phyloP scores from a whole-genome alignment of 1,140 invertebrate species.

The Dreissena rostriformis region DNA sequence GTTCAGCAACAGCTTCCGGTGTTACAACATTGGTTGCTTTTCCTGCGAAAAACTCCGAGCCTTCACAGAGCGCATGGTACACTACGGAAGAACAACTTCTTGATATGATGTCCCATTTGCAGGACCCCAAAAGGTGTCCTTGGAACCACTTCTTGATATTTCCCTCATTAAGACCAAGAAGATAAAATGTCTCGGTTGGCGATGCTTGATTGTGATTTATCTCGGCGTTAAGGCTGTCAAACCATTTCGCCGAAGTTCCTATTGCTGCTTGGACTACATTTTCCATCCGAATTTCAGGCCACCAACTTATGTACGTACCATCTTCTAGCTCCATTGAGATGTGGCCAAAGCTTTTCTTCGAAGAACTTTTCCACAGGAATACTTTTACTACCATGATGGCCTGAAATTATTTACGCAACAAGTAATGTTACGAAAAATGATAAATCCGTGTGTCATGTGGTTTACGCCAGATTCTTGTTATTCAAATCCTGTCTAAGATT shows the following conservation, averaged over 20 bases:
- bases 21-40: too few relatives aligned
- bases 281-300: not conserved
- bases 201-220: not conserved
- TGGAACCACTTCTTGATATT: not conserved
- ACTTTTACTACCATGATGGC: conserved; percentile 6
- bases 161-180: conserved; percentile 1
- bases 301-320: conserved; percentile 19
- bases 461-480: too few relatives aligned
- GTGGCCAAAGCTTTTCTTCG: conserved; percentile 13
- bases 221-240: not conserved
- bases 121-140: not conserved
- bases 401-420: too few relatives aligned
- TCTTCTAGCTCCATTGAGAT: conserved; percentile 18
- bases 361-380: not conserved
- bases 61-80: too few relatives aligned
- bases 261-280: not conserved
- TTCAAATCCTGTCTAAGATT: too few relatives aligned
- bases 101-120: too few relatives aligned
- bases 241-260: not conserved
- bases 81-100: too few relatives aligned
- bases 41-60: too few relatives aligned
- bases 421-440: too few relatives aligned
- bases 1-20: too few relatives aligned
- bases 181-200: conserved; percentile 1
- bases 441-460: too few relatives aligned